phyloP scores from a whole-genome alignment of 2,888 invertebrate genomes.

The Polyploca ridens region DNA sequence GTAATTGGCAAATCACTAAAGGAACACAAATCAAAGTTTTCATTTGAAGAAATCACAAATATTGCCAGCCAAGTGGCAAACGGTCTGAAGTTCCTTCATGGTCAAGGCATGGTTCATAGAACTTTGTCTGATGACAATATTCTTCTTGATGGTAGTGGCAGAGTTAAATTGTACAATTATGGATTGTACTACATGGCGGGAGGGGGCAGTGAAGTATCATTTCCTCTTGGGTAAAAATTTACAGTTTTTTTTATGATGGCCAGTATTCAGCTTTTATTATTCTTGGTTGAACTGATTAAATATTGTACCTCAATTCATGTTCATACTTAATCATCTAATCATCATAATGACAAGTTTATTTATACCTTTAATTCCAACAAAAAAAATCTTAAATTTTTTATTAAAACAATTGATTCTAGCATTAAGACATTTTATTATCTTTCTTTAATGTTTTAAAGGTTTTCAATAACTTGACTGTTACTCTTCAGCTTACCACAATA shows the following conservation, averaged over 20 bases:
- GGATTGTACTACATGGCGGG: slow-evolving; percentile 97
- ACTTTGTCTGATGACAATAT: slow-evolving; percentile 94
- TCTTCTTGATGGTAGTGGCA: slow-evolving; percentile 88
- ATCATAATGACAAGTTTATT: too few relatives aligned
- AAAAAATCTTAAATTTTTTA: too few relatives aligned
- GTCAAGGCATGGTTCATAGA: slow-evolving; percentile 89
- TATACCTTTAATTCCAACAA: too few relatives aligned
- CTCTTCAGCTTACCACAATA: slow-evolving; percentile 89
- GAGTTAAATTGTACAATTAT: slow-evolving; percentile 95
- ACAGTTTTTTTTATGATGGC: background rate
- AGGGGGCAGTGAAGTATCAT: slow-evolving; percentile 93
- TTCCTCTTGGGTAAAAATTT: slow-evolving; percentile 90
- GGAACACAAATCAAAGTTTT: slow-evolving; percentile 74
- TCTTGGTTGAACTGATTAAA: too few relatives aligned
- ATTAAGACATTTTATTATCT: too few relatives aligned
- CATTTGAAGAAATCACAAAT: slow-evolving; percentile 81
- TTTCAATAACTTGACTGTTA: slow-evolving; percentile 22
- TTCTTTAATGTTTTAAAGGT: too few relatives aligned
- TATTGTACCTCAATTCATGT: too few relatives aligned
- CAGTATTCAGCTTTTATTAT: too few relatives aligned
- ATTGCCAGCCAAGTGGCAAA: slow-evolving; percentile 90
- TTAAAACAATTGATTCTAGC: too few relatives aligned
- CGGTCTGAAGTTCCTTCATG: slow-evolving; percentile 90
- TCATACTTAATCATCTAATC: too few relatives aligned
- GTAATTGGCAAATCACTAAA: slow-evolving; percentile 88